Percentiles rank a stretch among this genome's conserved stretches.
These are phyloP conservation scores for Eubasilissa splendida DNA, from an alignment of 2,888 invertebrate genomes.

Conservation along the genomic window DNA sequence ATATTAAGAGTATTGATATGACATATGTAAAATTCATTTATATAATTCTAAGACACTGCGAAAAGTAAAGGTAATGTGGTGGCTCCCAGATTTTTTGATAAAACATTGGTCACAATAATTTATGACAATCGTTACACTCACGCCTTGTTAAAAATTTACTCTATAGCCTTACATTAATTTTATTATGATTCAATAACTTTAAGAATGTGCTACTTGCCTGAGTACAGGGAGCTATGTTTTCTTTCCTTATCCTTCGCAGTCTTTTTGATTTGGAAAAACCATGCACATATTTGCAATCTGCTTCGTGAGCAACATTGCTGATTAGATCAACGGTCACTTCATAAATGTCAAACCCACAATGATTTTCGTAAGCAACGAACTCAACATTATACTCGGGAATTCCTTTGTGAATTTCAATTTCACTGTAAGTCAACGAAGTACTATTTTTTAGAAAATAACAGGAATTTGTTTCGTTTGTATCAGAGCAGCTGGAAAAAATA, in stretches of 20 bases:
- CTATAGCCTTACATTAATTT: too few relatives aligned
- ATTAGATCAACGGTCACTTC: neutral
- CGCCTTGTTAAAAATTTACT: too few relatives aligned
- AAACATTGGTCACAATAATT: too few relatives aligned
- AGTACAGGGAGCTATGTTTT: neutral
- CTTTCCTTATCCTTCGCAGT: neutral
- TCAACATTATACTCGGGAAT: neutral
- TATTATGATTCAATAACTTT: too few relatives aligned
- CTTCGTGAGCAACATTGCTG: neutral
- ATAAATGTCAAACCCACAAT: constrained; percentile 2
- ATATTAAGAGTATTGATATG: too few relatives aligned
- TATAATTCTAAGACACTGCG: too few relatives aligned
- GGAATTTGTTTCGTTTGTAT: neutral
- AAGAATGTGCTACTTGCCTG: neutral
- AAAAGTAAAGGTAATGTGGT: too few relatives aligned
- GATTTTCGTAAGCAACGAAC: constrained; percentile 8
- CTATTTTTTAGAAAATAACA: neutral
- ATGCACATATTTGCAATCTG: neutral
- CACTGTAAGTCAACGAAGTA: neutral
- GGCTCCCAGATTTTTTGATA: too few relatives aligned
- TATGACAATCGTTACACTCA: too few relatives aligned
- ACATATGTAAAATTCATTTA: too few relatives aligned
- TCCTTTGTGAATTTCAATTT: neutral
- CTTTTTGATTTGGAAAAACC: neutral
- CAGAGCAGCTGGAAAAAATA: neutral